Percentiles rank a stretch among this genome's conserved stretches.
Conservation (phyloP, 1,140 invertebrate species). For the Magallana gigas region DNA sequence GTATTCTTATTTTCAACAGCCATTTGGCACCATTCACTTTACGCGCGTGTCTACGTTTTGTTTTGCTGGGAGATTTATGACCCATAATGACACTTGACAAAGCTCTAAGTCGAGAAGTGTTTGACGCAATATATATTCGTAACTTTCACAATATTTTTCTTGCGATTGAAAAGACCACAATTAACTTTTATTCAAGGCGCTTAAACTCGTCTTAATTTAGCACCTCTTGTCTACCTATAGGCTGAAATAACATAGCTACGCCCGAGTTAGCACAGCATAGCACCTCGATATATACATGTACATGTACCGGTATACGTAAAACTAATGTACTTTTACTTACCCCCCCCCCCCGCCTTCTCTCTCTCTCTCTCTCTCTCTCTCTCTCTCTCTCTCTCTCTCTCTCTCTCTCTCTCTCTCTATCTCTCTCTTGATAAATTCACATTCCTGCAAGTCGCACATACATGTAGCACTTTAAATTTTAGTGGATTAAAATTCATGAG, state of each 20-base stretch:
- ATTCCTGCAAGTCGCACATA: too few species aligned
- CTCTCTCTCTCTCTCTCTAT: too few species aligned
- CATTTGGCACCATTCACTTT: not conserved
- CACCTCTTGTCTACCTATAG: not conserved
- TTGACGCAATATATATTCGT: slow-evolving; percentile 1
- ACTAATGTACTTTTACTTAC: too few species aligned
- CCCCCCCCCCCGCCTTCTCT: too few species aligned
- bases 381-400: too few species aligned
- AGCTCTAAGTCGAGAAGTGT: not conserved
- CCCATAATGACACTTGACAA: not conserved
- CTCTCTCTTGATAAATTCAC: too few species aligned
- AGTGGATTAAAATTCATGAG: too few species aligned
- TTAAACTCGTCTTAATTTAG: slow-evolving; percentile 15
- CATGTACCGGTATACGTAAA: too few species aligned
- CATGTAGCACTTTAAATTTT: too few species aligned
- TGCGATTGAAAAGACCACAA: not conserved
- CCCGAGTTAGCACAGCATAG: not conserved
- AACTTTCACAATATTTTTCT: not conserved
- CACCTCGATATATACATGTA: too few species aligned
- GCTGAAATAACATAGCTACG: not conserved
- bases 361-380: too few species aligned
- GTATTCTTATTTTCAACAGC: not conserved
- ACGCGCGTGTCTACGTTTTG: not conserved
- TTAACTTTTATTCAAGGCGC: not conserved
- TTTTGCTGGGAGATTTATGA: not conserved